A percentile compares a stretch with the other conserved stretches of the same genome.
Conservation (phyloP, 2,113 vertebrate species). For the Bagarius yarrelli region DNA sequence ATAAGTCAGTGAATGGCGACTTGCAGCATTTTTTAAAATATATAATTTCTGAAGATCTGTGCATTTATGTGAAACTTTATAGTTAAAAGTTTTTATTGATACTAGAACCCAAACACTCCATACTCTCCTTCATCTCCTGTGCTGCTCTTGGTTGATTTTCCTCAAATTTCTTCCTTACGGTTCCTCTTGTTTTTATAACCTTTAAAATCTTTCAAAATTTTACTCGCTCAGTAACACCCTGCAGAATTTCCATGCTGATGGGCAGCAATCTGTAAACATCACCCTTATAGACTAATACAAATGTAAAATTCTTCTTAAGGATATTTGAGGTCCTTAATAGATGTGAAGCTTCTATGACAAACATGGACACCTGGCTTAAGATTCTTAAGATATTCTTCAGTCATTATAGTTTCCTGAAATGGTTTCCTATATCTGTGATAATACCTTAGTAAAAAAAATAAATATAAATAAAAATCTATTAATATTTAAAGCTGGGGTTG, state of each 20-base stretch:
- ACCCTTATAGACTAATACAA: neutral
- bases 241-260: slow-evolving; percentile 6
- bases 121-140: neutral
- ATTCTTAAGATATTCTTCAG: neutral
- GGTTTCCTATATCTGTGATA: neutral
- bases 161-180: slow-evolving; percentile 1
- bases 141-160: neutral
- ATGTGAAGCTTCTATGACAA: neutral
- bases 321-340: neutral
- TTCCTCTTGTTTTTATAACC: neutral
- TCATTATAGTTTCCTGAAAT: neutral
- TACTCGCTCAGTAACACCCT: slow-evolving; percentile 19
- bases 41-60: neutral
- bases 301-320: neutral
- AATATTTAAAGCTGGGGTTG: neutral
- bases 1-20: neutral
- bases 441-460: neutral
- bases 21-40: neutral
- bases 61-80: neutral
- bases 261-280: slow-evolving; percentile 5
- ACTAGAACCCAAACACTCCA: neutral
- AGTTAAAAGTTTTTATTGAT: neutral
- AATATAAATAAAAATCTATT: neutral
- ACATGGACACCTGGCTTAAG: neutral
- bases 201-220: slow-evolving; percentile 18